These are phyloP conservation scores for Phallusia fumigata DNA, from an alignment of 23 tunicate species.

Conservation along the genomic window DNA sequence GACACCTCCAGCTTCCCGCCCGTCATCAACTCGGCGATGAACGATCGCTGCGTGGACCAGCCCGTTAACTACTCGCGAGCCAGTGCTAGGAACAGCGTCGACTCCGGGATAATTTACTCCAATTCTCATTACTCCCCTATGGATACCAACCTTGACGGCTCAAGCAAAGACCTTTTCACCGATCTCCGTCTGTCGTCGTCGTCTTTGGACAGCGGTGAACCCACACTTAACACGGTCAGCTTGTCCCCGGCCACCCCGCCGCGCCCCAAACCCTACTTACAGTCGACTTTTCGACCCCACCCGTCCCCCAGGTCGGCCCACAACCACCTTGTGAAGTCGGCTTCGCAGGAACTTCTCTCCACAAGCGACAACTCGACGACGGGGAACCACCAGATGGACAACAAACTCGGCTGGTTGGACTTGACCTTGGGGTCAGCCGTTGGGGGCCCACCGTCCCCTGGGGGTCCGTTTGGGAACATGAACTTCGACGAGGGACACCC, in stretches of 20 bases:
- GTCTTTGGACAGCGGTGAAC: slow-evolving; percentile 73
- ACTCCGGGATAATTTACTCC: slow-evolving; percentile 63
- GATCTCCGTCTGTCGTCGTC: slow-evolving; percentile 81
- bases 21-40: slow-evolving; percentile 14
- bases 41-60: slow-evolving; percentile 4
- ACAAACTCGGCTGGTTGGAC: slow-evolving; percentile 76
- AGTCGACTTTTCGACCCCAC: slow-evolving; percentile 15
- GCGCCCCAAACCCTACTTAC: slow-evolving; percentile 26
- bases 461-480: slow-evolving; percentile 17
- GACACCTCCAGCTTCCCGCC: slow-evolving; percentile 84
- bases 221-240: slow-evolving; percentile 64
- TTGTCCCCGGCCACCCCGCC: slow-evolving; percentile 52
- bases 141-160: slow-evolving; percentile 55
- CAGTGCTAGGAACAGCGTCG: slow-evolving; percentile 64
- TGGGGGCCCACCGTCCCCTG: slow-evolving; percentile 65
- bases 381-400: slow-evolving; percentile 29
- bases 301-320: slow-evolving; percentile 38
- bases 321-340: slow-evolving; percentile 63
- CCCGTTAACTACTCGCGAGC: slow-evolving; percentile 20
- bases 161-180: slow-evolving; percentile 46
- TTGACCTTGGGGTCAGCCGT: slow-evolving; percentile 58
- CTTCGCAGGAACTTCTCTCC: slow-evolving; percentile 73
- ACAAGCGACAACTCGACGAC: neutral
- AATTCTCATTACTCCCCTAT: slow-evolving; percentile 76
- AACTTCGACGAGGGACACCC: slow-evolving; percentile 14